These are phyloP conservation scores for Drosophila takahashii DNA, from an alignment of 1,140 invertebrate genomes.

Conservation along the genomic window DNA sequence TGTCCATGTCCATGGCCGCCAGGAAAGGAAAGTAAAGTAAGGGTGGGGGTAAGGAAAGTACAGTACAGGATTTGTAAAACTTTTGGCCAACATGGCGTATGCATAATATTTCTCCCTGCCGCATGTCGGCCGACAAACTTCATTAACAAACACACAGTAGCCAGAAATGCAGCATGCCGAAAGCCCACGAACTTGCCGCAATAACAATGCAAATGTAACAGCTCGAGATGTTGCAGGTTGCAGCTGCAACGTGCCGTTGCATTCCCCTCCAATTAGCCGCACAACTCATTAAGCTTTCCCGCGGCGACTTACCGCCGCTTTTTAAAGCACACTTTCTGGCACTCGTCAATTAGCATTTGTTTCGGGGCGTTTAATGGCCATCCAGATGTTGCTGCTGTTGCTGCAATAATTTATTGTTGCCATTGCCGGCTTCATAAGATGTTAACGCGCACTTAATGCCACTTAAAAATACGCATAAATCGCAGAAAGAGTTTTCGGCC, in stretches of 20 bases:
- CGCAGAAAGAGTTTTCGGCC: constrained; percentile 33
- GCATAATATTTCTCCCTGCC: constrained; percentile 73
- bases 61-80: constrained; percentile 62
- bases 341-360: constrained; percentile 72
- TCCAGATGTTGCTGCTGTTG: constrained; percentile 26
- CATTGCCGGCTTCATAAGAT: constrained; percentile 71
- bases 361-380: constrained; percentile 62
- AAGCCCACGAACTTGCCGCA: constrained; percentile 42
- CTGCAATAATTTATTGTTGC: constrained; percentile 70
- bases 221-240: constrained; percentile 36
- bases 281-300: constrained; percentile 57
- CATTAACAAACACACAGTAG: constrained; percentile 44
- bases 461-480: constrained; percentile 83
- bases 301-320: constrained; percentile 27
- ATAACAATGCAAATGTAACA: constrained; percentile 67
- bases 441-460: constrained; percentile 82
- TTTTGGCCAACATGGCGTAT: constrained; percentile 72
- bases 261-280: constrained; percentile 56
- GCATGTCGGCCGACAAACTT: constrained; percentile 61
- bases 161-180: constrained; percentile 10
- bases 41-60: not conserved
- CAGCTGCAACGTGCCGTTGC: constrained; percentile 11
- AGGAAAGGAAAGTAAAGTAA: not conserved
- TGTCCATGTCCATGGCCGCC: constrained; percentile 24
- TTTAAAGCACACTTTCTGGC: constrained; percentile 45